Conservation (phyloP, 2,113 vertebrate species). For the Harpagus bidentatus region DNA sequence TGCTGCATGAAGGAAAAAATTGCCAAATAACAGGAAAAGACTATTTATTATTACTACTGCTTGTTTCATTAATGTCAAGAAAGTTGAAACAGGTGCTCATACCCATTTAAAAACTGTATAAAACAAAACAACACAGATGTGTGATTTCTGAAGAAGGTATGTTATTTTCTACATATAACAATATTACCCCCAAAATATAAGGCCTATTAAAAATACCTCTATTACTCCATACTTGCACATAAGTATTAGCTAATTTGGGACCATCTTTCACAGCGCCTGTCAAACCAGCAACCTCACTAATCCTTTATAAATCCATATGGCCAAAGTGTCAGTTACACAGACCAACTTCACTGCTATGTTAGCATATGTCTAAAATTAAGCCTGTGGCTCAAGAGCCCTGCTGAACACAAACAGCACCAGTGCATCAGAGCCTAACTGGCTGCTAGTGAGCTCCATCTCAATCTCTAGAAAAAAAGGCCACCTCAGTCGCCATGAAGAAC, state of each 20-base stretch:
- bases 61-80: neutral
- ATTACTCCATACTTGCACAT: neutral
- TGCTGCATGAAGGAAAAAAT: neutral
- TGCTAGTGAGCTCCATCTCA: neutral
- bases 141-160: neutral
- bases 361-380: neutral
- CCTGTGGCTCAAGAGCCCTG: neutral
- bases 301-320: neutral
- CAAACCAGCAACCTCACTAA: neutral
- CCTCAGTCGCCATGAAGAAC: neutral
- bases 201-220: neutral
- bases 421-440: neutral
- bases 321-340: neutral
- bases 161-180: neutral
- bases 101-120: conserved; percentile 14
- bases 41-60: neutral
- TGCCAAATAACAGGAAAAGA: neutral
- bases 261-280: neutral
- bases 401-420: rapidly evolving
- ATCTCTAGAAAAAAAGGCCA: neutral
- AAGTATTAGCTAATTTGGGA: neutral
- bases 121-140: neutral
- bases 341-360: neutral
- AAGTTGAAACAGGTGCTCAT: neutral
- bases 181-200: neutral